Conservation (phyloP, 2,113 vertebrate species). For the Glareola pratincola region DNA sequence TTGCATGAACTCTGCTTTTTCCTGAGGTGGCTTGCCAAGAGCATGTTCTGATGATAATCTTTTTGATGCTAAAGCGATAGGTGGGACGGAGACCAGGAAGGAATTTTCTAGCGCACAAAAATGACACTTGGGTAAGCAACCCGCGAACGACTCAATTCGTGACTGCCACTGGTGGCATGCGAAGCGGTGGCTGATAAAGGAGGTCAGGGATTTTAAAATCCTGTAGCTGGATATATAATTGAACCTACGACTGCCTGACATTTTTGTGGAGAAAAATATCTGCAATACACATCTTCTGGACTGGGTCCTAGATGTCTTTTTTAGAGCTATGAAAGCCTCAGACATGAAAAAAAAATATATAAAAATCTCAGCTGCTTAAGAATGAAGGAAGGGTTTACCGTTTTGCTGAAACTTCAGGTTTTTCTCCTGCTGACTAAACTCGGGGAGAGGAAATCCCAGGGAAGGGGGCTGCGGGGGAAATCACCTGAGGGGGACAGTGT, state of each 20-base stretch:
- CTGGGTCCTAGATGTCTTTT: constrained; percentile 33
- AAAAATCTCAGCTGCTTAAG: constrained; percentile 14
- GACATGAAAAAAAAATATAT: constrained; percentile 48
- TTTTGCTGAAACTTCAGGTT: constrained; percentile 66
- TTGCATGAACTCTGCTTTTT: background rate
- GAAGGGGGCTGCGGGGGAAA: constrained; percentile 29
- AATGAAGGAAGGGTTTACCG: background rate
- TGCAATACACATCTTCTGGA: constrained; percentile 51
- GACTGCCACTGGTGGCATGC: background rate
- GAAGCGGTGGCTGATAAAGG: background rate
- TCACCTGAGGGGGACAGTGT: constrained; percentile 64
- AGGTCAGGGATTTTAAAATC: background rate
- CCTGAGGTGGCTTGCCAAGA: background rate
- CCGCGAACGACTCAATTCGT: background rate
- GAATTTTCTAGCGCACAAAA: background rate
- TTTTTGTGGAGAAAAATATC: constrained; percentile 58
- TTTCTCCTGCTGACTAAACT: constrained; percentile 37
- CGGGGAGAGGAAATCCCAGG: constrained; percentile 41
- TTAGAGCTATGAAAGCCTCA: constrained; percentile 27
- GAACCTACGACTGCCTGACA: background rate
- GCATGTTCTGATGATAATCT: background rate
- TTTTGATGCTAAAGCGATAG: background rate
- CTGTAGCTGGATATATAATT: background rate
- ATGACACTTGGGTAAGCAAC: background rate
- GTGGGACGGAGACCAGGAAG: background rate